A percentile compares a stretch with the other conserved stretches of the same genome.
phyloP scores from a whole-genome alignment of 2,113 vertebrate species.

The Cinclus mexicanus region DNA sequence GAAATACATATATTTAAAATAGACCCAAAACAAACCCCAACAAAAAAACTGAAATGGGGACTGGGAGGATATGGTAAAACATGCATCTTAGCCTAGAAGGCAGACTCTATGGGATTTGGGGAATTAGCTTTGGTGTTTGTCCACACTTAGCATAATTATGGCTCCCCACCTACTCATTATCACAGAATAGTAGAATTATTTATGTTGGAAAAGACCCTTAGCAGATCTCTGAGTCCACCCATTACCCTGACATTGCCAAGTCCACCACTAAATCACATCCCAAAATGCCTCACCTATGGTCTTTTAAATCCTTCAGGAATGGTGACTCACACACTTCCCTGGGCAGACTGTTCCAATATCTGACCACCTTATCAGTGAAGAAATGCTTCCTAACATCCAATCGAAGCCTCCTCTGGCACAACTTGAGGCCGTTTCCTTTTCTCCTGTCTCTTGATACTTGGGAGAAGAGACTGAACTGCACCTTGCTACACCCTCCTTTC shows the following conservation, averaged over 20 bases:
- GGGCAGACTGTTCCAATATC: background rate
- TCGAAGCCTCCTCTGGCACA: background rate
- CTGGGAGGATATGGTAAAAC: background rate
- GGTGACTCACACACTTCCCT: background rate
- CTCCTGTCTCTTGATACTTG: background rate
- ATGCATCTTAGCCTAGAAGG: background rate
- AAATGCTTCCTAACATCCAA: background rate
- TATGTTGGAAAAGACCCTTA: background rate
- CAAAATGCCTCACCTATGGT: background rate
- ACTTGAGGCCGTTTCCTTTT: background rate
- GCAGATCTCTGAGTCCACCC: background rate
- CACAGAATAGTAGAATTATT: background rate
- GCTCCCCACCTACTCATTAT: background rate
- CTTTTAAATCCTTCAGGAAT: background rate
- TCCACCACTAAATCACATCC: background rate
- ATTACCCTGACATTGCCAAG: background rate
- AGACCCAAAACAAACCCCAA: background rate
- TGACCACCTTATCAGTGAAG: background rate
- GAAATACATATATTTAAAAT: background rate
- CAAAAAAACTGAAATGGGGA: background rate
- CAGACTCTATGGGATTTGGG: background rate
- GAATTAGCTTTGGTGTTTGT: background rate
- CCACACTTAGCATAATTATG: background rate
- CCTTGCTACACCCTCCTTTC: rapidly evolving
- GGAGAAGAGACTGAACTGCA: rapidly evolving